Evolutionary conservation across 1,140 invertebrate genomes (phyloP).

Genomic region (Orius insidiosus): DNA sequence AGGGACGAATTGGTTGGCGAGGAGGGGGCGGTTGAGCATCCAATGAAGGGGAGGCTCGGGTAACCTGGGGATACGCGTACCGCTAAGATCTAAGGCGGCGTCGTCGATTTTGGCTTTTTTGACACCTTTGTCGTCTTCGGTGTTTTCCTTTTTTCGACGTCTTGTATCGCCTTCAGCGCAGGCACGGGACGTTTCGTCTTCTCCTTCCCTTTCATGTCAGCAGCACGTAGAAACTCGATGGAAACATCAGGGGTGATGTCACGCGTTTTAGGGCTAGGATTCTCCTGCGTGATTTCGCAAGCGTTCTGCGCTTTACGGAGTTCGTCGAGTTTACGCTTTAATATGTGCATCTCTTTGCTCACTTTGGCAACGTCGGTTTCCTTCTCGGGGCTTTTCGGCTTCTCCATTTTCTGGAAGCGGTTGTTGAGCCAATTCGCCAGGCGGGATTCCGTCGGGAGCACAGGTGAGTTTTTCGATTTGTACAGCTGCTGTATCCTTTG

Average conservation of each 20-base stretch:
- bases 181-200: constrained; percentile 10
- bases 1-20: not conserved
- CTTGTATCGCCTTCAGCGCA: constrained; percentile 15
- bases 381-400: not conserved
- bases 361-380: not conserved
- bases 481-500: constrained; percentile 15
- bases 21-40: not conserved
- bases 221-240: constrained; percentile 19
- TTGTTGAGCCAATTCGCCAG: constrained; percentile 15
- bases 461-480: not conserved
- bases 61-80: not conserved
- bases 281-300: constrained; percentile 16
- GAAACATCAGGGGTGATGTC: constrained; percentile 21
- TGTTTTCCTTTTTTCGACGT: constrained; percentile 1
- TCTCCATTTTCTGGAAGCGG: constrained; percentile 6
- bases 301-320: constrained; percentile 8
- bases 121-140: not conserved
- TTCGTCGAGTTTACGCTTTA: constrained; percentile 19
- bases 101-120: constrained; percentile 4
- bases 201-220: constrained; percentile 7
- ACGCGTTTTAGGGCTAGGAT: constrained; percentile 16
- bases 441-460: constrained; percentile 3
- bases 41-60: constrained; percentile 1
- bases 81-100: constrained; percentile 4
- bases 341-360: constrained; percentile 13